phyloP scores from a whole-genome alignment of 2,888 invertebrate species.

The Eutolmus rufibarbis region DNA sequence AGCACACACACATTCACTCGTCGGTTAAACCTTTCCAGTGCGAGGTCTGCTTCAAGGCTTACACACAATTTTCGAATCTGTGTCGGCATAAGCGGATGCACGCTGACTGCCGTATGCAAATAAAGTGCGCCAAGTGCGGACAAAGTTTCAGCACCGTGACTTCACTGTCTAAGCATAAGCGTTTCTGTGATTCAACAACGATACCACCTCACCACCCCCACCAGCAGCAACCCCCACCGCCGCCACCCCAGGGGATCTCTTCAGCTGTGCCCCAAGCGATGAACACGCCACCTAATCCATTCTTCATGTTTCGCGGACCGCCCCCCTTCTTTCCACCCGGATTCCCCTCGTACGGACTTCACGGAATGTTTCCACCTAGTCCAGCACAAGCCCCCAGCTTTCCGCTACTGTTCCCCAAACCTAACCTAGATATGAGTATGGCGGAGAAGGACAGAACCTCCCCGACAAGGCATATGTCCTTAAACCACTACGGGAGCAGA shows the following conservation, averaged over 20 bases:
- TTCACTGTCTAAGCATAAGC: conserved; percentile 92
- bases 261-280: conserved; percentile 56
- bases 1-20: conserved; percentile 98
- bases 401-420: conserved; percentile 70
- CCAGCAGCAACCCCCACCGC: conserved; percentile 57
- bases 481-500: conserved; percentile 52
- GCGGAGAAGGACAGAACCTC: conserved; percentile 55
- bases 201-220: conserved; percentile 53
- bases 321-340: conserved; percentile 71
- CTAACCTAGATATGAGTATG: conserved; percentile 65
- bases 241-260: conserved; percentile 25
- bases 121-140: conserved; percentile 93
- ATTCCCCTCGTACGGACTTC: conserved; percentile 69
- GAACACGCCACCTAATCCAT: conserved; percentile 69
- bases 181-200: conserved; percentile 89
- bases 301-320: conserved; percentile 76
- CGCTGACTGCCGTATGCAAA: conserved; percentile 90
- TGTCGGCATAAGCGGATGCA: conserved; percentile 99
- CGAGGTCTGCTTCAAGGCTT: conserved; percentile 96
- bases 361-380: conserved; percentile 68
- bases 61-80: conserved; percentile 99
- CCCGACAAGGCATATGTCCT: conserved; percentile 50
- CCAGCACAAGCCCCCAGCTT: conserved; percentile 56
- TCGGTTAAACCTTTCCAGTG: conserved; percentile 98
- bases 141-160: conserved; percentile 92